A percentile compares a stretch with the other conserved stretches of the same genome.
phyloP scores from a whole-genome alignment of 2,888 invertebrate species.

The Cephus pulcher region DNA sequence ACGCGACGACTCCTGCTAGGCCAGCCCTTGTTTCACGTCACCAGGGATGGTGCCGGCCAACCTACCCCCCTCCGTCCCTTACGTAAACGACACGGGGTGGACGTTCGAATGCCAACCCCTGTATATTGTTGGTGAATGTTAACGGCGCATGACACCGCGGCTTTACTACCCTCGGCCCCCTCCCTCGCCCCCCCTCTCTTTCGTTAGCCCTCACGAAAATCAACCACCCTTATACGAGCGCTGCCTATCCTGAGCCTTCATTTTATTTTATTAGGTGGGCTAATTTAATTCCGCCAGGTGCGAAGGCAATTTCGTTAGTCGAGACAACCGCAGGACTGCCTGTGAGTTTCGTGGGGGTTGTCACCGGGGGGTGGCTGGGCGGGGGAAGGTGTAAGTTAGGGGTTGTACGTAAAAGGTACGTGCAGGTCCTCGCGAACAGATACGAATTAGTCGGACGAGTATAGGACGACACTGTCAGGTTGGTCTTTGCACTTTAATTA shows the following conservation, averaged over 20 bases:
- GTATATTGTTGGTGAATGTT: constrained; percentile 3
- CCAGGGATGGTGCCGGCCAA: neutral
- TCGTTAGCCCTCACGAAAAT: neutral
- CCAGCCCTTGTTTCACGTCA: neutral
- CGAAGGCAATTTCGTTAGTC: constrained; percentile 34
- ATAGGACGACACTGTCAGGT: constrained; percentile 20
- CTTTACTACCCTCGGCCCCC: constrained; percentile 5
- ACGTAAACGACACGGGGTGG: neutral
- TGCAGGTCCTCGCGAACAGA: constrained; percentile 15
- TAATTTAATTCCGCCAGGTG: constrained; percentile 49
- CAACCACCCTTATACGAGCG: neutral
- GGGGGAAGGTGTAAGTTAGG: neutral
- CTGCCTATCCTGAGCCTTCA: constrained; percentile 5
- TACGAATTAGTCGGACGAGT: constrained; percentile 29
- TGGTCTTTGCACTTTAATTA: constrained; percentile 32
- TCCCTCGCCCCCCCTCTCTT: neutral
- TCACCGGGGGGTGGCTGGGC: no score
- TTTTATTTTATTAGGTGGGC: constrained; percentile 36
- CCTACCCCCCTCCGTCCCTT: no score
- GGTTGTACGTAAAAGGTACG: constrained; percentile 5
- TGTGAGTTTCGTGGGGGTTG: neutral
- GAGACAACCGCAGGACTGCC: neutral
- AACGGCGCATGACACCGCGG: constrained; percentile 14
- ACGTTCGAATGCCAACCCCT: neutral
- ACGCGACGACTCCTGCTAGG: constrained; percentile 34